Evolutionary conservation across 2,888 invertebrate species (phyloP).

Genomic region (Ceratothoa steindachneri): DNA sequence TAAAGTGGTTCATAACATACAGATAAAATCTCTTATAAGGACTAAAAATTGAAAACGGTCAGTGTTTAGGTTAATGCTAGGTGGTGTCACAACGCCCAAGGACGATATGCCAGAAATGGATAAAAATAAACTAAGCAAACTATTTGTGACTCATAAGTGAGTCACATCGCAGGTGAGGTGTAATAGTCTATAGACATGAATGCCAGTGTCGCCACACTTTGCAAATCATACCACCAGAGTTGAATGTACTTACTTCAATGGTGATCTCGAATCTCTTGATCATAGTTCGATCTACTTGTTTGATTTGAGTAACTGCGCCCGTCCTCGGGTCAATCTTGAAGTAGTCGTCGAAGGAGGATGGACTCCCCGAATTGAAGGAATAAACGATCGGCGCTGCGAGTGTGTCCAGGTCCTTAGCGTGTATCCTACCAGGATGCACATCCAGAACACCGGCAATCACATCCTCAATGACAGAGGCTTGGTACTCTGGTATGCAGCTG

Average conservation of each 20-base stretch:
- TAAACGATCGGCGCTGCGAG: slow-evolving; percentile 70
- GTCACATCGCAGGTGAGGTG: too few relatives aligned
- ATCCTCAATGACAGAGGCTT: slow-evolving; percentile 69
- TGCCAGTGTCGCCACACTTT: too few relatives aligned
- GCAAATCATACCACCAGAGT: too few relatives aligned
- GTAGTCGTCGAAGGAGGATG: slow-evolving; percentile 70
- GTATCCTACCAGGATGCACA: slow-evolving; percentile 79
- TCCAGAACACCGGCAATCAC: slow-evolving; percentile 76
- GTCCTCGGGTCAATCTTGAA: slow-evolving; percentile 76
- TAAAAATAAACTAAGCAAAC: too few relatives aligned
- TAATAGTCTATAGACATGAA: too few relatives aligned
- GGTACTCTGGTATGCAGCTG: slow-evolving; percentile 37
- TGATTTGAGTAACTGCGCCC: slow-evolving; percentile 74
- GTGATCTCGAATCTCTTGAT: slow-evolving; percentile 70
- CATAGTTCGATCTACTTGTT: slow-evolving; percentile 73
- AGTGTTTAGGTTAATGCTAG: too few relatives aligned
- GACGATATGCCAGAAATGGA: too few relatives aligned
- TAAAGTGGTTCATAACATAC: too few relatives aligned
- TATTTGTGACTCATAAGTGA: too few relatives aligned
- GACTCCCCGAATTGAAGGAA: slow-evolving; percentile 60
- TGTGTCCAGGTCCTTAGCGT: slow-evolving; percentile 85
- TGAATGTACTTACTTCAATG: slow-evolving; percentile 65
- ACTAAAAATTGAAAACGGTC: too few relatives aligned
- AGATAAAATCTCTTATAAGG: too few relatives aligned
- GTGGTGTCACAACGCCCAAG: too few relatives aligned